These are phyloP conservation scores for Tenthredo amoena DNA, from an alignment of 2,888 invertebrate species.

Conservation along the genomic window DNA sequence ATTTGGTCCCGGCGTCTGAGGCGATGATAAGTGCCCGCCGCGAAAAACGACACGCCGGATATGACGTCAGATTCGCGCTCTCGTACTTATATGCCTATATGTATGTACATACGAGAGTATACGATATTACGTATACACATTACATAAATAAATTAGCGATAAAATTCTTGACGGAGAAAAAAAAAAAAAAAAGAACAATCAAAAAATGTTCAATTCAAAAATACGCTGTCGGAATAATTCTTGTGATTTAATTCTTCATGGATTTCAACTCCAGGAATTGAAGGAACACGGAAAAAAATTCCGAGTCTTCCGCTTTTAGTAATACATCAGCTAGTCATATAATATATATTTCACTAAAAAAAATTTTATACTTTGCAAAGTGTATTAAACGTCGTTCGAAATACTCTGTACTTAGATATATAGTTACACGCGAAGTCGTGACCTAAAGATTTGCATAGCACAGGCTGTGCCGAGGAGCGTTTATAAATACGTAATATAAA, in stretches of 20 bases:
- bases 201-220: no score
- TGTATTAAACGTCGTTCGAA: not conserved
- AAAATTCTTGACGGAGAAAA: not conserved
- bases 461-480: not conserved
- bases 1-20: constrained; percentile 39
- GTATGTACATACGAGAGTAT: not conserved
- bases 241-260: no score
- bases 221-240: no score
- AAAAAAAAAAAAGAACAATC: not conserved
- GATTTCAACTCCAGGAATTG: no score
- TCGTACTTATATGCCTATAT: not conserved
- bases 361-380: not conserved
- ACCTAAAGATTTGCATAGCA: constrained; percentile 27
- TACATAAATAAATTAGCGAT: not conserved
- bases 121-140: not conserved
- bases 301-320: no score
- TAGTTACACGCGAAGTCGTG: constrained; percentile 19
- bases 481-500: constrained; percentile 20
- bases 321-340: no score
- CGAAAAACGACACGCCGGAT: constrained; percentile 74
- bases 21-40: constrained; percentile 66
- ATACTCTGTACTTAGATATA: not conserved
- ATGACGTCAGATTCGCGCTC: constrained; percentile 66
- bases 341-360: no score
- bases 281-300: no score